Evolutionary conservation across 2,797 vertebrate genomes (phyloP).

Genomic region (Mus spretus): DNA sequence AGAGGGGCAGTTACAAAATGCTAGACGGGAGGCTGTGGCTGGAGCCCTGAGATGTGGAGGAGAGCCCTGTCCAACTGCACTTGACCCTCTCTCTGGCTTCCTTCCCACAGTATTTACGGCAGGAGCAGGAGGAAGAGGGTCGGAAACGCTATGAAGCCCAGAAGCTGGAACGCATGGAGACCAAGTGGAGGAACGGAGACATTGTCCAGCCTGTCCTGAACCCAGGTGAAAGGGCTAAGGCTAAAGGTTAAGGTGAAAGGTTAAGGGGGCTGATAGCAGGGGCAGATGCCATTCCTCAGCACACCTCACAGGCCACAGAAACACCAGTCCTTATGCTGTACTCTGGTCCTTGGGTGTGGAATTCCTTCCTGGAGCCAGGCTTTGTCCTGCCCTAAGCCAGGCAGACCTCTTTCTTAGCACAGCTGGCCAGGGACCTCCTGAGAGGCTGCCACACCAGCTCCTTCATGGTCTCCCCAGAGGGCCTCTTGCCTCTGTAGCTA

Average conservation of each 20-base stretch:
- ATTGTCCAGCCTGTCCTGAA: conserved; percentile 88
- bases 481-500: fast-evolving
- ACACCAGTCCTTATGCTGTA: too few species aligned
- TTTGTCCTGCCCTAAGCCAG: neutral
- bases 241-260: too few species aligned
- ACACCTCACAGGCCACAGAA: neutral
- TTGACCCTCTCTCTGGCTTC: conserved; percentile 1
- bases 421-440: neutral
- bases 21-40: neutral
- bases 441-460: fast-evolving
- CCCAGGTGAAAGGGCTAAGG: conserved; percentile 89
- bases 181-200: conserved; percentile 92
- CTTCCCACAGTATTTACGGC: conserved; percentile 90
- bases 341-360: neutral
- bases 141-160: conserved; percentile 95
- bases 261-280: too few species aligned
- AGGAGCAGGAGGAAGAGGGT: conserved; percentile 93
- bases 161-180: conserved; percentile 94
- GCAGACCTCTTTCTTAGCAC: fast-evolving
- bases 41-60: neutral
- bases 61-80: fast-evolving
- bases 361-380: neutral
- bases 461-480: fast-evolving
- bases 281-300: too few species aligned
- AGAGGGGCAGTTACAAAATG: neutral